phyloP scores from a whole-genome alignment of 2,888 invertebrate species.

The Tenthredo livida region DNA sequence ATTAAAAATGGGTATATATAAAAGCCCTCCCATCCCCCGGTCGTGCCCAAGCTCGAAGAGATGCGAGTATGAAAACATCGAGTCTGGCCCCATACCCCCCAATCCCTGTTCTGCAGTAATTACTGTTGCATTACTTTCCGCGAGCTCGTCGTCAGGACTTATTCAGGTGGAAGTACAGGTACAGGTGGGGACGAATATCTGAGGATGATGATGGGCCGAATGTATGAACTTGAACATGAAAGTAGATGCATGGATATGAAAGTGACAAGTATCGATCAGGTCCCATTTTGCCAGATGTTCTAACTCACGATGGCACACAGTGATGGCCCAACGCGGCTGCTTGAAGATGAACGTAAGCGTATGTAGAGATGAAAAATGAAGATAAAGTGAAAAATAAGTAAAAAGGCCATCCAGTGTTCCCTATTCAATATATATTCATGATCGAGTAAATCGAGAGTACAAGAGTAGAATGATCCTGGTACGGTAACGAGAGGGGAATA shows the following conservation, averaged over 20 bases:
- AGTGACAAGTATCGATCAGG: no score
- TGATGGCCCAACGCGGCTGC: no score
- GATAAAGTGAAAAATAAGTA: not conserved
- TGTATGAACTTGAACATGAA: not conserved
- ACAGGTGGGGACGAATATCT: not conserved
- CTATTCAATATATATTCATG: not conserved
- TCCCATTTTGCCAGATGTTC: no score
- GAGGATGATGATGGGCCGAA: not conserved
- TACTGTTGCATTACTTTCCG: not conserved
- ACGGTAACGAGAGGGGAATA: conserved; percentile 2
- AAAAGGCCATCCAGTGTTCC: not conserved
- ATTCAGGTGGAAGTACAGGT: not conserved
- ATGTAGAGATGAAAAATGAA: not conserved
- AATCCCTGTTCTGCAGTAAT: not conserved
- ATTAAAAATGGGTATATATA: conserved; percentile 73
- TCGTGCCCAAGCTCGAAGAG: conserved; percentile 27
- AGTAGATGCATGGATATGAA: not conserved
- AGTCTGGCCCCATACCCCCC: not conserved
- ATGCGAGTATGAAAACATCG: not conserved
- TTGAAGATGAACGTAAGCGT: no score
- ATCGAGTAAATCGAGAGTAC: conserved; percentile 19
- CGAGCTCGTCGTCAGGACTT: not conserved
- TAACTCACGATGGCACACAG: no score
- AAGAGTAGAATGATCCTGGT: conserved; percentile 19
- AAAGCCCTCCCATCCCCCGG: conserved; percentile 57